Evolutionary conservation across 2,797 vertebrate species (phyloP).

Genomic region (Ctenopoma multispine): DNA sequence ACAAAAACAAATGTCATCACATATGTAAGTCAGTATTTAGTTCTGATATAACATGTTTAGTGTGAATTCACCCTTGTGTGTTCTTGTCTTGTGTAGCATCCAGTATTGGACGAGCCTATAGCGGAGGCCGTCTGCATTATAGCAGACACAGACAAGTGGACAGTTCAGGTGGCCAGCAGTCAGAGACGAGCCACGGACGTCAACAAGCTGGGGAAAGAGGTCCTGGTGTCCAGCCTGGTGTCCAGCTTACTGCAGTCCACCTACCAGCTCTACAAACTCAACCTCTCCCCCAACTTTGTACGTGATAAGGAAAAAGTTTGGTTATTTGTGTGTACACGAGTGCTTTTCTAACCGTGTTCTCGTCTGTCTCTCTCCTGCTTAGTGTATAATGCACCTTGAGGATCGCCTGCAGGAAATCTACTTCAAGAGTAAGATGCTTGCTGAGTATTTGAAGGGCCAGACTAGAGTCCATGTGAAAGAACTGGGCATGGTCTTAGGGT

Average conservation of each 20-base stretch:
- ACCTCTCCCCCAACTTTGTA: conserved; percentile 98
- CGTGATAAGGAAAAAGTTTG: neutral
- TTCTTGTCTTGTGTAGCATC: conserved; percentile 85
- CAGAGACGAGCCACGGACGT: conserved; percentile 92
- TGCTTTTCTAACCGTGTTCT: neutral
- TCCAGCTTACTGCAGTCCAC: conserved; percentile 96
- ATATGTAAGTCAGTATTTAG: too few relatives aligned
- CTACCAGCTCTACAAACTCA: conserved; percentile 97
- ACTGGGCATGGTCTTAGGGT: conserved; percentile 96
- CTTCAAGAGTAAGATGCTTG: conserved; percentile 98
- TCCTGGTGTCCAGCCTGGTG: conserved; percentile 95
- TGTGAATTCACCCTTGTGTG: too few relatives aligned
- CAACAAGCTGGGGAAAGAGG: conserved; percentile 95
- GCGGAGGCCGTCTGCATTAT: conserved; percentile 99
- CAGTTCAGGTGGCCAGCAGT: conserved; percentile 97
- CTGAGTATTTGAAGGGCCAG: conserved; percentile 97
- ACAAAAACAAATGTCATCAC: too few relatives aligned
- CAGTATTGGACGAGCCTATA: conserved; percentile 97
- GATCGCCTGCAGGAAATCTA: conserved; percentile 98
- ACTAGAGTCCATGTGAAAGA: conserved; percentile 98
- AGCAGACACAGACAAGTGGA: conserved; percentile 98
- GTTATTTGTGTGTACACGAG: too few relatives aligned
- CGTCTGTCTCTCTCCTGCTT: conserved; percentile 1
- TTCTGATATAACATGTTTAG: too few relatives aligned
- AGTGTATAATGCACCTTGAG: conserved; percentile 99